Base-by-base conservation (phyloP, 2,797 vertebrate species). In the Sebastes glaucus region DNA sequence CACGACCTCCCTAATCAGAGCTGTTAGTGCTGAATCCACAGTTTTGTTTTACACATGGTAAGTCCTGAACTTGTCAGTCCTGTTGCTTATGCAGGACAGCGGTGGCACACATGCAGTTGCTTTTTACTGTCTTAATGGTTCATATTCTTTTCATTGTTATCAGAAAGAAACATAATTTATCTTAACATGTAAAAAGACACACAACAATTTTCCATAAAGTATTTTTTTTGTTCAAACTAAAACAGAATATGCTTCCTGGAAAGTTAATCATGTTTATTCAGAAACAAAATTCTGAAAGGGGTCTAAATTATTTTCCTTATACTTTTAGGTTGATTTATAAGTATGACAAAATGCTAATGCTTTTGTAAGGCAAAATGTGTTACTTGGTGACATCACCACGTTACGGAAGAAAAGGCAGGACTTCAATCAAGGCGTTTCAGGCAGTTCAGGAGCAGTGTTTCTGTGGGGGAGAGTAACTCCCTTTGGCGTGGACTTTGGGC, bases 11-110 rank as follows among this genome's bases (percentile, higher is more conserved):
- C 77, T 55, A 82, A 78, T 79, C 87, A 77, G 46, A 49, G 6
- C 14, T 61, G 23, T 62, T 70, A 8, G 27, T 91, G 88, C 93
- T 92, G 92, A 94, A 86, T 92, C 84, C 77, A 91, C 92, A 89
- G 27, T 88, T 90, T 86, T 75, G 67, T 78, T 82, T 73, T 32
- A 67, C 55, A 63, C 63, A 13, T 30, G 42, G 32, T 53, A 23
- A 56, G 27, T 79, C 33, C 64, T 64, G 23, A 71, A 81, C 57
- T 28, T 33, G 59, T 77, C 42, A 11, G 10, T 70, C 66, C 32
- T 56, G 53, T 61, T 80, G 25, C 3, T 46, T n/a, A 23, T 18
- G 11, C 6, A 49, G 52, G 35, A 9, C 9, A 5, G 32, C 4
- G 11, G 35, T 52, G 49, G 49, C 49, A 52, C 49, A 52, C 49